Conservation (phyloP, 2,113 vertebrate species). For the Quiscalus mexicanus region DNA sequence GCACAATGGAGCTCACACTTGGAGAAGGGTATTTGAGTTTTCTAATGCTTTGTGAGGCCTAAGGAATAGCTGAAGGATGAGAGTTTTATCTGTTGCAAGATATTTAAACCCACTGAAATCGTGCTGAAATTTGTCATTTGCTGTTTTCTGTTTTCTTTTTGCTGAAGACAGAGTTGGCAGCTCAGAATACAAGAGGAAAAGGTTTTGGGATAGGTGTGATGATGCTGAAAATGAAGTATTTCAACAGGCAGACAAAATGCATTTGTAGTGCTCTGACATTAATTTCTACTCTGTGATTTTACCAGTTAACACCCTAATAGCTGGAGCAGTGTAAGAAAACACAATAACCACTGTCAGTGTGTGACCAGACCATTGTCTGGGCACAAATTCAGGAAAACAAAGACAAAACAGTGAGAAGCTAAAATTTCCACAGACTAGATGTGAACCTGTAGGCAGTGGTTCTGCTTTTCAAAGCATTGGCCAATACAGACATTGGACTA, state of each 20-base stretch:
- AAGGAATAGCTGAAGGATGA: background rate
- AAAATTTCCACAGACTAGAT: background rate
- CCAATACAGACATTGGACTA: background rate
- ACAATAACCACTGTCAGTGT: background rate
- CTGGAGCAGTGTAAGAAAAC: background rate
- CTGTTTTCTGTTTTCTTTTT: background rate
- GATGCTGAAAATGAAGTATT: background rate
- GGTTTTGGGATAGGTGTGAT: background rate
- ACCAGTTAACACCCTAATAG: background rate
- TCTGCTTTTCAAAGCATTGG: background rate
- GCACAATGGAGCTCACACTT: background rate
- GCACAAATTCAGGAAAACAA: background rate
- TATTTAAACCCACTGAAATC: background rate
- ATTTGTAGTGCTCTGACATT: conserved; percentile 16
- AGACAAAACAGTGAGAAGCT: background rate
- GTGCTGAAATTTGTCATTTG: background rate
- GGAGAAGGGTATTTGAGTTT: background rate
- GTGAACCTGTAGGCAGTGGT: background rate
- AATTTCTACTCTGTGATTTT: background rate
- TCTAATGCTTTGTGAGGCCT: background rate
- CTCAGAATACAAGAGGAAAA: background rate
- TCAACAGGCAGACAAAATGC: background rate
- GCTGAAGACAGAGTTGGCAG: background rate
- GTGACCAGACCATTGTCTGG: background rate
- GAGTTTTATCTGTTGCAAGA: background rate